phyloP scores from a whole-genome alignment of 1,140 invertebrate species.

The Apis dorsata region DNA sequence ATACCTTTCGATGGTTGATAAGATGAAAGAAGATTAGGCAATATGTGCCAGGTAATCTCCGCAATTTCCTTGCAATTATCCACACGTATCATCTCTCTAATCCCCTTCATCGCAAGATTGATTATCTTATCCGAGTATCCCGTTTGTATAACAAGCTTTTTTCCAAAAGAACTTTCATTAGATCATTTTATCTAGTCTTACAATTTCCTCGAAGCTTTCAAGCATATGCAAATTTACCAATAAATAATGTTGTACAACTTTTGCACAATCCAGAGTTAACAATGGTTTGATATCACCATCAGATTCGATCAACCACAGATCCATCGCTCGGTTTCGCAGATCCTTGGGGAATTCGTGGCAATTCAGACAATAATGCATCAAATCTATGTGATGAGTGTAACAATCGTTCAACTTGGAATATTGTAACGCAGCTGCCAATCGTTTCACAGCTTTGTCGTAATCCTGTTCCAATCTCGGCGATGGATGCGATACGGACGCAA shows the following conservation, averaged over 20 bases:
- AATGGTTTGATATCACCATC: slow-evolving; percentile 57
- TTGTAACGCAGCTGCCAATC: slow-evolving; percentile 44
- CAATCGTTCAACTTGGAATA: slow-evolving; percentile 50
- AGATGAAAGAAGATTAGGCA: slow-evolving; percentile 50
- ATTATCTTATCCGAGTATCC: slow-evolving; percentile 30
- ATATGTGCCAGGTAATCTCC: slow-evolving; percentile 55
- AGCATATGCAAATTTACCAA: slow-evolving; percentile 36
- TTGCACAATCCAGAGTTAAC: slow-evolving; percentile 32
- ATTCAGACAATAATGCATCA: slow-evolving; percentile 59
- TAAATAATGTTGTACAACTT: slow-evolving; percentile 43
- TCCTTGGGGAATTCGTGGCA: slow-evolving; percentile 29
- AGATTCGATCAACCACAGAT: slow-evolving; percentile 58
- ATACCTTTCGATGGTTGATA: slow-evolving; percentile 33
- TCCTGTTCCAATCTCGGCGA: background rate
- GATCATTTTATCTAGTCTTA: too few species aligned
- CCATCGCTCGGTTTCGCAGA: slow-evolving; percentile 46
- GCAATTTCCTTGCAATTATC: slow-evolving; percentile 40
- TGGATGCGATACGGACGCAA: slow-evolving; percentile 39
- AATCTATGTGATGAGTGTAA: slow-evolving; percentile 68
- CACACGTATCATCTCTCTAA: slow-evolving; percentile 40
- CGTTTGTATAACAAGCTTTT: slow-evolving; percentile 35
- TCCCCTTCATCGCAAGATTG: slow-evolving; percentile 50
- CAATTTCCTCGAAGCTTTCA: background rate
- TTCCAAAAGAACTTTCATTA: background rate
- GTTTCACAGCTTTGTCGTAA: slow-evolving; percentile 41